Conservation (phyloP, 2,113 vertebrate genomes). For the Strix aluco region DNA sequence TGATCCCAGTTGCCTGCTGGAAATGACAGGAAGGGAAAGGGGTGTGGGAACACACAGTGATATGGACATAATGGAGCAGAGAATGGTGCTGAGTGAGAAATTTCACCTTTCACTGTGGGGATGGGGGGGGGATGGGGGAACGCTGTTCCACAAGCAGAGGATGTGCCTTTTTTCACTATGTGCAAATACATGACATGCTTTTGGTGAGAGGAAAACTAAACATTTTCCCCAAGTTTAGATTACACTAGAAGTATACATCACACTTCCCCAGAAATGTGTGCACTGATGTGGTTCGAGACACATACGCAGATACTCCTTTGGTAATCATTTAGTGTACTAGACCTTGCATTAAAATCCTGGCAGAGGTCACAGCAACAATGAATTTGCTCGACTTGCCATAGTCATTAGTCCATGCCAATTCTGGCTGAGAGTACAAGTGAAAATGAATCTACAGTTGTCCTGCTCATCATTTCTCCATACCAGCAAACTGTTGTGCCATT, state of each 20-base stretch:
- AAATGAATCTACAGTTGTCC: constrained; percentile 35
- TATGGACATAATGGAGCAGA: neutral
- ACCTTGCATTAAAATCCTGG: constrained; percentile 36
- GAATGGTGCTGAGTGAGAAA: neutral
- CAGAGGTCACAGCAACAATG: constrained; percentile 42
- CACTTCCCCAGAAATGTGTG: neutral
- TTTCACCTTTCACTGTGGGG: neutral
- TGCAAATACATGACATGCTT: neutral
- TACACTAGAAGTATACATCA: neutral
- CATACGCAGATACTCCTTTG: neutral
- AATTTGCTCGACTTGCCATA: constrained; percentile 9
- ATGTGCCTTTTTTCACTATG: neutral
- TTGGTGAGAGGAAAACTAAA: neutral
- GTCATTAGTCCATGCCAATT: constrained; percentile 11
- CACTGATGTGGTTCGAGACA: neutral
- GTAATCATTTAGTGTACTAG: neutral
- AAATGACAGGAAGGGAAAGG: constrained; percentile 50
- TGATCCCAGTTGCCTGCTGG: constrained; percentile 10
- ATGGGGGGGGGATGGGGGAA: neutral
- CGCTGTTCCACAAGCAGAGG: neutral
- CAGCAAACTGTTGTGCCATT: constrained; percentile 19
- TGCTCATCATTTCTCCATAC: constrained; percentile 26
- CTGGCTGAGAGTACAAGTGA: neutral
- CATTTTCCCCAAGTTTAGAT: constrained; percentile 1
- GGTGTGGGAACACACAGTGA: neutral